These are phyloP conservation scores for Antheraea mylitta DNA, from an alignment of 1,140 invertebrate species.

Conservation along the genomic window DNA sequence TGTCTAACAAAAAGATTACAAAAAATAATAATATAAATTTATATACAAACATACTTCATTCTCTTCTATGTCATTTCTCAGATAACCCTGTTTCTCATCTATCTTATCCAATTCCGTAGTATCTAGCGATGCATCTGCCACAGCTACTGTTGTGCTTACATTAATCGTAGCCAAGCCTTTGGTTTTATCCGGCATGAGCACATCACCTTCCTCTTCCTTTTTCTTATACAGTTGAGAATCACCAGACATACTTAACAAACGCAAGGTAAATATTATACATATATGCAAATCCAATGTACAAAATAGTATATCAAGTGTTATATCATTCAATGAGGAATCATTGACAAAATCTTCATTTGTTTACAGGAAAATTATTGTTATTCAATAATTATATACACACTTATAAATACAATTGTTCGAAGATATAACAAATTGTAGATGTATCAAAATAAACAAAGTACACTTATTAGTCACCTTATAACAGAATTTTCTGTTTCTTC, in stretches of 20 bases:
- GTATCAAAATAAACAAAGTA: not conserved
- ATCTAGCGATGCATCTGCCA: slow-evolving; percentile 35
- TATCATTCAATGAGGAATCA: too few relatives aligned
- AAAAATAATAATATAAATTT: not conserved
- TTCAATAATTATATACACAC: not conserved
- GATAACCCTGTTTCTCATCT: slow-evolving; percentile 48
- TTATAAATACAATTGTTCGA: too few relatives aligned
- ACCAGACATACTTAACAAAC: slow-evolving; percentile 51
- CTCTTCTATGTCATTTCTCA: slow-evolving; percentile 42
- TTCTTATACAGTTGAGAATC: slow-evolving; percentile 50
- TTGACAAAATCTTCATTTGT: not conserved
- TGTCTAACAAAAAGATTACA: too few relatives aligned
- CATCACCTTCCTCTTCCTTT: slow-evolving; percentile 47
- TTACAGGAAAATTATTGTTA: not conserved
- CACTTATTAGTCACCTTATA: slow-evolving; percentile 46
- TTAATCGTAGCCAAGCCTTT: slow-evolving; percentile 31
- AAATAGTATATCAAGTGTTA: too few relatives aligned
- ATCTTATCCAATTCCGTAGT: slow-evolving; percentile 15
- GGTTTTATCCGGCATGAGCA: slow-evolving; percentile 43
- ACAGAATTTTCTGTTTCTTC: slow-evolving; percentile 45
- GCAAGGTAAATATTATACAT: not conserved
- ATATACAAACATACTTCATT: slow-evolving; percentile 36
- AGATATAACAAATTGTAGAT: too few relatives aligned
- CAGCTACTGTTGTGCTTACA: slow-evolving; percentile 30
- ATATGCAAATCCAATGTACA: too few relatives aligned